These are phyloP conservation scores for Aplysina aerophoba DNA, from an alignment of 37 sponge, comb jelly and placozoan genomes.

Conservation along the genomic window DNA sequence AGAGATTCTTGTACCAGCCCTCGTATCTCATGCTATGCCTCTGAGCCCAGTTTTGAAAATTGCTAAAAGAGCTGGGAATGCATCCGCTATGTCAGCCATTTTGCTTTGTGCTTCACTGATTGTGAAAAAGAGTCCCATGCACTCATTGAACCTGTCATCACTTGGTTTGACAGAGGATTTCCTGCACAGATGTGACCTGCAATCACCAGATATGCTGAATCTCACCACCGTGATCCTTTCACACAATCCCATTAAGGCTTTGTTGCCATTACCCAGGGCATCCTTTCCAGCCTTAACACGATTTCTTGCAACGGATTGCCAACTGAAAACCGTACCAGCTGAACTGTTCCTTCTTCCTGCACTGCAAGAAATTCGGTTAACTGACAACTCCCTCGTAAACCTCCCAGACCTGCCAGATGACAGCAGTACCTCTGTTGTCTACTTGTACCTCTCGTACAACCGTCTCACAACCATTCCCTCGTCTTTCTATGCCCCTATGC, in stretches of 20 bases:
- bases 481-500: slow-evolving; percentile 14
- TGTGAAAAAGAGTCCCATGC: background rate
- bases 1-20: background rate
- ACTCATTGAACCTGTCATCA: background rate
- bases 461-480: background rate
- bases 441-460: slow-evolving; percentile 13
- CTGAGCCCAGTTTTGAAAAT: background rate
- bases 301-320: background rate
- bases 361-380: slow-evolving; percentile 52
- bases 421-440: background rate
- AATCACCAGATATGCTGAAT: background rate
- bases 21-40: background rate
- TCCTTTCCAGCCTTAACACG: background rate
- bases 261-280: background rate
- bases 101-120: background rate
- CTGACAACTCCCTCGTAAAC: slow-evolving; percentile 47
- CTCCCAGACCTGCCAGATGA: slow-evolving; percentile 43
- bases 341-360: slow-evolving; percentile 51
- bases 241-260: background rate
- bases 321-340: slow-evolving; percentile 26
- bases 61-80: background rate
- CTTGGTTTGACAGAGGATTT: background rate
- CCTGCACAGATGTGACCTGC: background rate
- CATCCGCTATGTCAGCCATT: background rate
- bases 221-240: background rate